phyloP scores from a whole-genome alignment of 2,113 vertebrate species.

The Coregonus clupeaformis region DNA sequence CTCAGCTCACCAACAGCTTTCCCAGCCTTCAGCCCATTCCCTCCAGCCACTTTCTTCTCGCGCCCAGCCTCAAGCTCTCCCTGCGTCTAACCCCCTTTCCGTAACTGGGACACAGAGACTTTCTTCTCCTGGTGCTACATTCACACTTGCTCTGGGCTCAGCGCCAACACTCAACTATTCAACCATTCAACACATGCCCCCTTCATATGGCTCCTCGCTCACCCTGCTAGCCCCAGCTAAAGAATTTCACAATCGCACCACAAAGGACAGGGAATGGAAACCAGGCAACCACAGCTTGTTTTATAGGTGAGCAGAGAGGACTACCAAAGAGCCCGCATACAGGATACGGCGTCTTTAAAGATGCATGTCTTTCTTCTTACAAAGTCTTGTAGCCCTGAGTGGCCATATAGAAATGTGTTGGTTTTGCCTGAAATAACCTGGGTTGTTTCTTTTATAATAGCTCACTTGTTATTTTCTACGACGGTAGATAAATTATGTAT shows the following conservation, averaged over 20 bases:
- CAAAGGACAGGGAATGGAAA: slow-evolving; percentile 60
- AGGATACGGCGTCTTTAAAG: slow-evolving; percentile 36
- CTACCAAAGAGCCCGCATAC: background rate
- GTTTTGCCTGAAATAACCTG: no score
- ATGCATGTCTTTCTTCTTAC: slow-evolving; percentile 22
- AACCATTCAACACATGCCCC: slow-evolving; percentile 54
- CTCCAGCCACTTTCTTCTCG: slow-evolving; percentile 11
- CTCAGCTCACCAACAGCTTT: slow-evolving; percentile 28
- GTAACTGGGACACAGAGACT: slow-evolving; percentile 62
- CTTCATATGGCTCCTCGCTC: slow-evolving; percentile 47
- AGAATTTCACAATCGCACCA: slow-evolving; percentile 69
- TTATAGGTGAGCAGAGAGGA: slow-evolving; percentile 49
- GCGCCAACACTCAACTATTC: slow-evolving; percentile 56
- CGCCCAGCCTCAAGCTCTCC: slow-evolving; percentile 17
- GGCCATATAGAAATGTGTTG: background rate
- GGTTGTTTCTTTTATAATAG: no score
- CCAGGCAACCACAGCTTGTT: slow-evolving; percentile 51
- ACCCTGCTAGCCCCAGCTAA: slow-evolving; percentile 48
- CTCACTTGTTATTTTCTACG: no score
- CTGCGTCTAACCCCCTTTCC: slow-evolving; percentile 26
- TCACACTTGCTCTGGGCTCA: slow-evolving; percentile 59
- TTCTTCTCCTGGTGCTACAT: slow-evolving; percentile 69
- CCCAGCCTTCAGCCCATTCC: slow-evolving; percentile 6
- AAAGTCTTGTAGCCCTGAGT: background rate
- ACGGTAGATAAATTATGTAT: no score